These are phyloP conservation scores for Pocillopora damicornis DNA, from an alignment of 64 coral and sea anemone species.

Conservation along the genomic window DNA sequence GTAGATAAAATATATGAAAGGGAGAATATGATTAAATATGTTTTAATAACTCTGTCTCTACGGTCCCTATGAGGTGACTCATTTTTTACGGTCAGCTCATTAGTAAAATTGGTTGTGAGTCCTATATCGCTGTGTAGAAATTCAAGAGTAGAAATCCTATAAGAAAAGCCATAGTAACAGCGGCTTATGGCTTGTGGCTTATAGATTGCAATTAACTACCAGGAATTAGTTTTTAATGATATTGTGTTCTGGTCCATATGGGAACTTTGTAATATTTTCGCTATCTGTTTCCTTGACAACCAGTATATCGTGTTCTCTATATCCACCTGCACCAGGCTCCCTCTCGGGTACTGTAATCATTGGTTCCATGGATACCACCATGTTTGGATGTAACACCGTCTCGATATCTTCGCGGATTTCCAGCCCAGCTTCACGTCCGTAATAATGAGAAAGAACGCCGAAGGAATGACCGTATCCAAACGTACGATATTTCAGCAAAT, in stretches of 20 bases:
- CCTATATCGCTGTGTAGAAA: no score
- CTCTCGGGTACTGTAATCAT: slow-evolving; percentile 86
- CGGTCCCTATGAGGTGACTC: no score
- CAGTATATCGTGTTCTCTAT: slow-evolving; percentile 91
- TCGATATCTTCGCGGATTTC: slow-evolving; percentile 91
- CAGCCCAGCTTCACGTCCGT: slow-evolving; percentile 84
- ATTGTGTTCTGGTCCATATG: slow-evolving; percentile 62
- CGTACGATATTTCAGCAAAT: slow-evolving; percentile 76
- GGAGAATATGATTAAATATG: no score
- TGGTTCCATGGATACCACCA: slow-evolving; percentile 95
- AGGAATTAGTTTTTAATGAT: slow-evolving; percentile 47
- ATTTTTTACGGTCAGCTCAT: no score
- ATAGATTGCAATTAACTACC: no score
- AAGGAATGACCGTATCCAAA: slow-evolving; percentile 96
- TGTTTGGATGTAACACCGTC: slow-evolving; percentile 78
- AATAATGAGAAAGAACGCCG: slow-evolving; percentile 87
- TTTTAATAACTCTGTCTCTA: no score
- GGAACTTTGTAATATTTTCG: slow-evolving; percentile 82
- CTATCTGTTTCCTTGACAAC: slow-evolving; percentile 65
- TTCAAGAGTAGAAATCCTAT: no score
- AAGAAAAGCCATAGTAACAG: no score
- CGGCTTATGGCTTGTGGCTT: no score
- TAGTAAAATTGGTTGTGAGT: no score
- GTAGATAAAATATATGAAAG: no score
- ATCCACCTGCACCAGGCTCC: slow-evolving; percentile 77